These are phyloP conservation scores for Lampris incognitus DNA, from an alignment of 2,113 vertebrate species.

Conservation along the genomic window DNA sequence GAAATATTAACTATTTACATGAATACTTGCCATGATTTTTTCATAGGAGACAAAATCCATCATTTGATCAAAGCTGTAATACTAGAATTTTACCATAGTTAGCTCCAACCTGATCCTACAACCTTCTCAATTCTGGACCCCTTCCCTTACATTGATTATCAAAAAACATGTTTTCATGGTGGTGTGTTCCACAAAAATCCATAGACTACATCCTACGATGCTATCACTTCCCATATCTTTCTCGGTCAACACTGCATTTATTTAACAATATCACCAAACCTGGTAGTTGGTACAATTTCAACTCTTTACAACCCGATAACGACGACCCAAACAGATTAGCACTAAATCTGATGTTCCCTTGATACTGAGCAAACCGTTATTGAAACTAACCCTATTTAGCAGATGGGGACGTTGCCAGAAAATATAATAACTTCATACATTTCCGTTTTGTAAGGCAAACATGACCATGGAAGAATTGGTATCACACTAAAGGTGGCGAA, in stretches of 20 bases:
- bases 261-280: no score
- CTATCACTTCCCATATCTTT: no score
- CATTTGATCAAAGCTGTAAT: conserved; percentile 19
- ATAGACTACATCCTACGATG: not conserved
- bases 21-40: not conserved
- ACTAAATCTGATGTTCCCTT: no score
- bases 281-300: no score
- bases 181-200: conserved; percentile 1
- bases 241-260: no score
- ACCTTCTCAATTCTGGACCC: conserved; percentile 29
- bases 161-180: conserved; percentile 28
- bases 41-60: not conserved
- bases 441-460: conserved; percentile 21
- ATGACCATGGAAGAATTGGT: conserved; percentile 25
- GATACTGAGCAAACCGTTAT: no score
- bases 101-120: conserved; percentile 55
- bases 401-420: not conserved
- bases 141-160: conserved; percentile 40
- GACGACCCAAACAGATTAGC: no score
- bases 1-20: not conserved
- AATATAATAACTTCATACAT: not conserved
- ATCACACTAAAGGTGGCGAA: conserved; percentile 48
- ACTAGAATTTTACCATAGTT: conserved; percentile 41
- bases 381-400: no score
- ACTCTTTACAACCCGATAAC: no score